A percentile compares a stretch with the other conserved stretches of the same genome.
Conservation (phyloP, 2,888 invertebrate species). For the Leucozona laternaria region DNA sequence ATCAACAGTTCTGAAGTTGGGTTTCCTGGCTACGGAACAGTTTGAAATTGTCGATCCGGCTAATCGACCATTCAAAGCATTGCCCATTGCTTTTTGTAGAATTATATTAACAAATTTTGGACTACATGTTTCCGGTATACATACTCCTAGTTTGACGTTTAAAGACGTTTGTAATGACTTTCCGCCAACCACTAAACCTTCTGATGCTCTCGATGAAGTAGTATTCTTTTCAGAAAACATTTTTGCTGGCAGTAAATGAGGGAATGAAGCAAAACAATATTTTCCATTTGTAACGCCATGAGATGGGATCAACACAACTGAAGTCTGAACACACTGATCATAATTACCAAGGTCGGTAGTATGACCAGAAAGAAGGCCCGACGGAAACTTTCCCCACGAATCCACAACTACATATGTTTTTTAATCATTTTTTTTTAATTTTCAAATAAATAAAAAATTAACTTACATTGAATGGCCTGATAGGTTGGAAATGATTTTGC, state of each 20-base stretch:
- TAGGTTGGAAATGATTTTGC: slow-evolving; percentile 18
- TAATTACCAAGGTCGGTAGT: slow-evolving; percentile 78
- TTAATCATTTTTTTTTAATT: neutral
- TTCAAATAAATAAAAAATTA: neutral
- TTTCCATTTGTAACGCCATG: slow-evolving; percentile 77
- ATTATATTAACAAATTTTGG: slow-evolving; percentile 30
- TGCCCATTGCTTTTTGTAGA: slow-evolving; percentile 30
- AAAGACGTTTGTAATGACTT: neutral
- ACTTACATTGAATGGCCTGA: slow-evolving; percentile 31
- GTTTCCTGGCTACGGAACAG: slow-evolving; percentile 32
- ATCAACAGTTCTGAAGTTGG: slow-evolving; percentile 11
- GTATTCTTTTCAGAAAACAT: neutral
- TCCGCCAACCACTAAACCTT: neutral
- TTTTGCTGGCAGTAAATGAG: neutral
- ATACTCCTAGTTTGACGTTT: slow-evolving; percentile 58
- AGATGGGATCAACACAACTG: slow-evolving; percentile 15
- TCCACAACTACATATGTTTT: slow-evolving; percentile 78
- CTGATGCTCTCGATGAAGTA: neutral
- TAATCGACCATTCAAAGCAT: slow-evolving; percentile 36
- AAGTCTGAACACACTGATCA: slow-evolving; percentile 79
- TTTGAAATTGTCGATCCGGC: neutral
- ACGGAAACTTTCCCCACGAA: slow-evolving; percentile 79
- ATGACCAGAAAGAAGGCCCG: slow-evolving; percentile 79
- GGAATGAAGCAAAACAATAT: slow-evolving; percentile 72
- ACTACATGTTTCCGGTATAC: slow-evolving; percentile 73